phyloP scores from a whole-genome alignment of 2,113 vertebrate species.

The Puntigrus tetrazona region DNA sequence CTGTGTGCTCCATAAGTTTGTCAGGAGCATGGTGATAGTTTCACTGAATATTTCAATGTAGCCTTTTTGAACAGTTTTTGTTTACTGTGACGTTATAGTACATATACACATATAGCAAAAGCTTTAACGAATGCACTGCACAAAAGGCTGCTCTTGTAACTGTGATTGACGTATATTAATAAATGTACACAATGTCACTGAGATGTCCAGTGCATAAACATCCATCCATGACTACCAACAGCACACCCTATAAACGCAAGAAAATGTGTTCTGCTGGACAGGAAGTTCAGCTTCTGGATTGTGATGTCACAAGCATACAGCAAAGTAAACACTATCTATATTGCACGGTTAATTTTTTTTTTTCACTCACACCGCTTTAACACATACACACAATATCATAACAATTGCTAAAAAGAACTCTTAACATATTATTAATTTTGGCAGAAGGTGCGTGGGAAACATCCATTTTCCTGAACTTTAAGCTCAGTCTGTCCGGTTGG shows the following conservation, averaged over 20 bases:
- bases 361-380: neutral
- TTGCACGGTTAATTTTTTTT: too few species aligned
- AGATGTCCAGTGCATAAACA: neutral
- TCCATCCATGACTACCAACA: neutral
- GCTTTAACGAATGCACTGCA: too few species aligned
- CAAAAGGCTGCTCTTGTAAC: neutral
- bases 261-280: neutral
- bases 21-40: too few species aligned
- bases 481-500: too few species aligned
- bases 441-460: too few species aligned
- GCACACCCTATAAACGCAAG: neutral
- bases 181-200: neutral
- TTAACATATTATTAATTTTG: constrained; percentile 2
- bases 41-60: too few species aligned
- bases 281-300: neutral
- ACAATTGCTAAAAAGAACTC: neutral
- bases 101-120: too few species aligned
- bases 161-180: neutral
- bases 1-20: too few species aligned
- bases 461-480: too few species aligned
- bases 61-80: too few species aligned
- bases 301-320: neutral
- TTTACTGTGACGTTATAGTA: too few species aligned
- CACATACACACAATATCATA: neutral
- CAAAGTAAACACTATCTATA: neutral